A percentile compares a stretch with the other conserved stretches of the same genome.
phyloP scores from a whole-genome alignment of 2,797 vertebrate species.

The Meriones psammophilus region DNA sequence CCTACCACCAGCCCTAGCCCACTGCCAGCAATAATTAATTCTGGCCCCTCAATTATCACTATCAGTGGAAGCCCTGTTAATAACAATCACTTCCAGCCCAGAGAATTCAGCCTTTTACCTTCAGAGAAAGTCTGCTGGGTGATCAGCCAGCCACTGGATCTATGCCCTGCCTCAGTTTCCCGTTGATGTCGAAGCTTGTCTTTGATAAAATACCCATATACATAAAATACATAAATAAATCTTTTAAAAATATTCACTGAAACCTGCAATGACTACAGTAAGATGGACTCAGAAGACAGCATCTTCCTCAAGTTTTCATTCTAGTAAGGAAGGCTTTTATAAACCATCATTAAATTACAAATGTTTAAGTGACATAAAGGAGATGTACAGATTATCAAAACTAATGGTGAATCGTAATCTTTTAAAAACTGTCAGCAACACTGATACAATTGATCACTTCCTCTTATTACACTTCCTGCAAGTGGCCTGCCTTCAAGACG shows the following conservation, averaged over 20 bases:
- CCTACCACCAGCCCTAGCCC: too few relatives aligned
- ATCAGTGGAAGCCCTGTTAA: too few relatives aligned
- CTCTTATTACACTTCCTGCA: neutral
- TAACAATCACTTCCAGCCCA: too few relatives aligned
- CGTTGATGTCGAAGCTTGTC: too few relatives aligned
- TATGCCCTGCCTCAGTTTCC: too few relatives aligned
- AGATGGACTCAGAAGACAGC: neutral
- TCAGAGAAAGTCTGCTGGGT: too few relatives aligned
- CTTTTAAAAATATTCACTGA: neutral
- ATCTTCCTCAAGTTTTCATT: conserved; percentile 15
- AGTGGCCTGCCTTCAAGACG: neutral
- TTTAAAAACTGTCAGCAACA: neutral
- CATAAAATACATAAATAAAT: neutral
- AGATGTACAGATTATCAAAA: neutral
- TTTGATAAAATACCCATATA: neutral
- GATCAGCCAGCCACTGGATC: too few relatives aligned
- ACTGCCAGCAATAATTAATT: too few relatives aligned
- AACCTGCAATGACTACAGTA: neutral
- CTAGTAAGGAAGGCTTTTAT: neutral
- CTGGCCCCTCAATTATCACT: too few relatives aligned
- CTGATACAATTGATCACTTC: neutral
- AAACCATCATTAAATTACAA: neutral
- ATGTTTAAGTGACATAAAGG: neutral
- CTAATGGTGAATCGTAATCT: neutral
- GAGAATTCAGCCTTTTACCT: too few relatives aligned